Percentiles rank a stretch among this genome's conserved stretches.
Evolutionary conservation across 2,888 invertebrate genomes (phyloP).

Genomic region (Athrips mouffetella): DNA sequence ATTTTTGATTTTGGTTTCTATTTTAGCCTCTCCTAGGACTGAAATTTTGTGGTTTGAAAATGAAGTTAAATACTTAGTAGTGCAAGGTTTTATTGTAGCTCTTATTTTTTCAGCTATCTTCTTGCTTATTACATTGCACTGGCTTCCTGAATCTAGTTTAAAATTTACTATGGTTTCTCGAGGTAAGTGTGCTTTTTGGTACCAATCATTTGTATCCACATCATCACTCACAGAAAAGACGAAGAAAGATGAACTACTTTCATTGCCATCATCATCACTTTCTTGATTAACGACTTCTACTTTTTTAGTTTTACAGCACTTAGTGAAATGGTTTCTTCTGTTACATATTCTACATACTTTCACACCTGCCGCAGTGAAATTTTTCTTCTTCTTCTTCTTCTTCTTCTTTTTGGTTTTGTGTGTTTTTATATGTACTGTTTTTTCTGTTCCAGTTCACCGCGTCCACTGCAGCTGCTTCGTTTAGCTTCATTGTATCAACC

Average conservation of each 20-base stretch:
- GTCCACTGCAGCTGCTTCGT: background rate
- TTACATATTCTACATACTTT: slow-evolving; percentile 1
- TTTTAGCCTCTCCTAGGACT: slow-evolving; percentile 3
- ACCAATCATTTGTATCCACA: slow-evolving; percentile 14
- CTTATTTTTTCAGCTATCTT: background rate
- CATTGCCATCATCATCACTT: background rate
- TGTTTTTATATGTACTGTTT: background rate
- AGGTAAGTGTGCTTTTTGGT: slow-evolving; percentile 3
- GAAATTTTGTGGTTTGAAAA: slow-evolving; percentile 10
- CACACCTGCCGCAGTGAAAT: background rate
- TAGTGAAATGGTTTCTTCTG: slow-evolving; percentile 3
- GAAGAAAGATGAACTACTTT: too few relatives aligned
- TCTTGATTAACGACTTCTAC: background rate
- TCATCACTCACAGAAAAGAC: slow-evolving; percentile 5
- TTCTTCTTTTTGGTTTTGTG: background rate
- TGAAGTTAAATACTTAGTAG: slow-evolving; percentile 10
- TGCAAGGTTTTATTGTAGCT: background rate
- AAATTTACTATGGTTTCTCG: slow-evolving; percentile 1
- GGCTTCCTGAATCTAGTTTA: slow-evolving; percentile 16
- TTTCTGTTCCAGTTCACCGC: background rate
- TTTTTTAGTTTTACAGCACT: slow-evolving; percentile 8
- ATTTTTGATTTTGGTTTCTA: slow-evolving; percentile 2
- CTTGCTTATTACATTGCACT: slow-evolving; percentile 13
- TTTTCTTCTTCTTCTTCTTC: too few relatives aligned
- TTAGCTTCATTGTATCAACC: background rate